Base-by-base conservation (phyloP, 2,888 invertebrate species). In the Heliconius sara region DNA sequence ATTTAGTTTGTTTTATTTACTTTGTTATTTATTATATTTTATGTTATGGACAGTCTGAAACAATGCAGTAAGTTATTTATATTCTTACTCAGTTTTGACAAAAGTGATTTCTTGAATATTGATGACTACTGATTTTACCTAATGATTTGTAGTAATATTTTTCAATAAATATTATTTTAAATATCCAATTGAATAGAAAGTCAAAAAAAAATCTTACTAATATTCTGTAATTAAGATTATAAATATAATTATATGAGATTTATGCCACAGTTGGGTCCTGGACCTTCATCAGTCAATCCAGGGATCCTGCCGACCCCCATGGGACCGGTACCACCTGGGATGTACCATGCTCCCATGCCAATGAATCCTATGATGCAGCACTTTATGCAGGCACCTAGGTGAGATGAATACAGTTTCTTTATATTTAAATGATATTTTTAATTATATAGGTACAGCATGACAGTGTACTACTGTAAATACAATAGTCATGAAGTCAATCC, bases 321-420 rank as follows among this genome's bases (percentile, higher is more conserved):
- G 97, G 96, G 88, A 88, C 96, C 85, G 47, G 96, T 97, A 91
- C 96, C 97, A 86, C 96, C 96, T 0, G 97, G 96, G 72, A 96
- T 97, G 95, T 96, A 97, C 89, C 96, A 95, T 1, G 93, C 92
- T 2, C 93, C 88, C 72, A 97, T 98, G 97, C 96, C 96, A 66
- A 97, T 97, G 96, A 97, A 97, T 80, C 95, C 92, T 66, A 96
- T 96, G 96, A 97, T 97, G 88, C 97, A 97, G 83, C 97, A 96
- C 27, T 98, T 97, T 88, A 97, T 98, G 96, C 96, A 96, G 84
- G 94, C 92, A 77, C 96, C 96, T 86, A 90, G 95, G 95, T 94
- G 84, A 90, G 88, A 79, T 96, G 34, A 16, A 43, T 70, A 43
- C 43, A 70, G 34, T 77, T 78, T 72, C n/a, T 19, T 68, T 27